Base-by-base conservation (phyloP, 1,140 invertebrate genomes). In the Drosophila rufa region DNA sequence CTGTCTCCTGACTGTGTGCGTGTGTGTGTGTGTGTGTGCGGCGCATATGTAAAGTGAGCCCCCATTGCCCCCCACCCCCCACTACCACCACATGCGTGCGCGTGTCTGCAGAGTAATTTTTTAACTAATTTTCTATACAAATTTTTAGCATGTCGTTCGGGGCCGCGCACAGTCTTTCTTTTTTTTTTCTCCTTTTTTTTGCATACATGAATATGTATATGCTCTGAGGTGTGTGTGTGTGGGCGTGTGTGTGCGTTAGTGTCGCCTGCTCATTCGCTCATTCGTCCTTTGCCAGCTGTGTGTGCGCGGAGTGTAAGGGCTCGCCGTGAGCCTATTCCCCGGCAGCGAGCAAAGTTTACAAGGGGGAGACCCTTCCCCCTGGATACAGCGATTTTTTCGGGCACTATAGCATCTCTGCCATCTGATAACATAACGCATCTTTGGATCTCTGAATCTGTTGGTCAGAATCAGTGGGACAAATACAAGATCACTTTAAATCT, bases 41-140 rank as follows among this genome's bases (percentile, higher is more conserved):
- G 55, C 58, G 68, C 82, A 79, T 74, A 79, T 83, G 65, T 80
- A 79, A 78, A 64, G 64, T 43, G 14, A 43, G 45, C 19, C 42
- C 57, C 57, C 14, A 62, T n/a, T 22, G 30, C 9, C 12, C 15
- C 33, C 17, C 46, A 25, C 36, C n/a, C 45, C 50, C 43, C 47
- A 30, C 61, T 61, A 53, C 17, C 33, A 11, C 47, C 38, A 57
- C 59, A 59, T 89, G 85, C 69, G 70, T 79, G 78, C 77, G 83
- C 64, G 80, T 83, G 84, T 86, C 85, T 89, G 84, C 74, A 77
- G 76, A 91, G 90, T 92, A 86, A 92, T 92, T 92, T 92, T 92
- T 92, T 92, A 92, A 92, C 91, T 92, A 92, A 92, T 92, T 92
- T 92, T 92, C 91, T 92, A 92, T 91, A 92, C 91, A 92, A 92